Evolutionary conservation across 2,113 vertebrate genomes (phyloP), one percentile per base, ranked within the genome.

Genomic region (Scolopax mira): DNA sequence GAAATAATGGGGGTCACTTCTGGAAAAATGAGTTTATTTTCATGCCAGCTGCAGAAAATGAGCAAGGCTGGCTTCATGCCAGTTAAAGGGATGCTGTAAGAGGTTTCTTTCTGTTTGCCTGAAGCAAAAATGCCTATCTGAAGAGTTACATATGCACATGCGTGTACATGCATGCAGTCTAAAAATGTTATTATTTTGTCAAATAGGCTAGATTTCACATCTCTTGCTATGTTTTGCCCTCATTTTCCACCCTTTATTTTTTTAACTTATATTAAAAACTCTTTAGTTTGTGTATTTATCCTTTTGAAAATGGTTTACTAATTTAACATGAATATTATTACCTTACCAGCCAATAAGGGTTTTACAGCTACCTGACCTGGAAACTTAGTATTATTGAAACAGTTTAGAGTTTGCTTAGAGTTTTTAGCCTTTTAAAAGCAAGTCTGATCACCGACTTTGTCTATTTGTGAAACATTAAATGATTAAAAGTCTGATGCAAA

Each of bases 1-100:
- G 95, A 98, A 98, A 97, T 97, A 98, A 98, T 96, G 97, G 96
- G 97, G 97, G 96, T 98, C 98, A 98, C 97, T 98, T 98, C 93
- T 97, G 97, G 96, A 97, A 97, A 97, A 97, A 98, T 97, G 97
- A 97, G 97, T 98, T 98, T 97, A 97, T 96, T 95, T 97, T 98
- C 94, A 97, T 97, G 97, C 97, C 97, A 98, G 97, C 97, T 98
- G 97, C 97, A 98, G 97, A 97, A 97, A 98, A 98, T 97, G 96
- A 96, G 62, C 93, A 97, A 88, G 95, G 86, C 72, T 98, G 98
- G 97, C 97, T 95, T 81, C 39, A 31, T 96, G 97, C 98, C 97
- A 97, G 88, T 96, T 94, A 94, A 89, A 95, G 71, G 87, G 96
- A 93, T 58, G n/a, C 83, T 96, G 55, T 88, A 89, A 96, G 77